Base-by-base conservation (phyloP, 2,113 vertebrate species). In the Chlamydotis undulata region DNA sequence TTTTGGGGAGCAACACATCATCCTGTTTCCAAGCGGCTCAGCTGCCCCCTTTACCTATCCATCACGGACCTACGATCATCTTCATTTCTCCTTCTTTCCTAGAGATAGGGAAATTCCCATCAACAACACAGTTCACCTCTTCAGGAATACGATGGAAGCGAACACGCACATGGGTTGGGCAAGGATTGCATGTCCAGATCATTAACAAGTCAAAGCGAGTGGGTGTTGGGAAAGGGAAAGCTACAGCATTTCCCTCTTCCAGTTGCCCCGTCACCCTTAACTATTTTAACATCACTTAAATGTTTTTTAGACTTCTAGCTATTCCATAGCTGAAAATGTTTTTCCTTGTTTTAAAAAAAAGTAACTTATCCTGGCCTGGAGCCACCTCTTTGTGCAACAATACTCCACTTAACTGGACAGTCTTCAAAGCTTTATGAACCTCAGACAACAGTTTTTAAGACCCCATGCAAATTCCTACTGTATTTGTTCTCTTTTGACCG, bases 21-120 rank as follows among this genome's bases (percentile, higher is more conserved):
- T 33, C 29, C 69, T 3, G 0, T 22, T 83, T 33, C n/a, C 0
- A 1, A 55, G 76, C 0, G 0, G 31, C 71, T 53, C 7, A 23
- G 64, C 55, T 65, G 77, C 33, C 25, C 37, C 59, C 55, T 15
- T 45, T n/a, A 24, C 6, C 47, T 29, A 2, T 21, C 21, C 41
- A 12, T 7, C 15, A 23, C 4, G 12, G 55, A 53, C 31, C 37
- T 52, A 31, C 31, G 26, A 14, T 2, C 35, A n/a, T 12, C 59
- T 52, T 33, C 3, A 55, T 9, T 87, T 43, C 63, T 65, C 21
- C 28, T 53, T 2, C 28, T 47, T 31, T 60, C 31, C 41, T 37
- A 33, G 61, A 73, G 21, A 10, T 24, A 18, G n/a, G 74, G 23
- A 35, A 37, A 56, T 31, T 31, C 63, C 71, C 25, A 31, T 18